Base-by-base conservation (phyloP, 1,140 invertebrate species). In the Carcinoscorpius rotundicauda region DNA sequence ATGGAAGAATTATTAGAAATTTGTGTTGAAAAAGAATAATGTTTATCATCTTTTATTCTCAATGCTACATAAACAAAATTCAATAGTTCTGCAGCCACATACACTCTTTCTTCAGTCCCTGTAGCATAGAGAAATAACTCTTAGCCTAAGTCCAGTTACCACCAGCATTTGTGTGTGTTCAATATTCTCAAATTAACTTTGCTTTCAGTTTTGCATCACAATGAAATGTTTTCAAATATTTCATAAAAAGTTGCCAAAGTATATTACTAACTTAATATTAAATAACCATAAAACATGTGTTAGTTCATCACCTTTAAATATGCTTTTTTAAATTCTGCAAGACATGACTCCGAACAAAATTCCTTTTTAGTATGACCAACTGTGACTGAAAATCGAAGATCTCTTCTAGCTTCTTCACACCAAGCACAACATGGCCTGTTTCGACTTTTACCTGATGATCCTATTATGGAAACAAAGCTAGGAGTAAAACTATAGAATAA, bases 311-410 rank as follows among this genome's bases (percentile, higher is more conserved):
- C 80, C 78, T 91, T 88, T 70, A 86, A 85, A 73, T 91, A 89
- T 11, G 88, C 89, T 74, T 90, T 90, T 59, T 89, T 82, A 74
- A 91, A 94, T 79, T 91, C 88, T 5, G 86, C 85, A 48, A 94
- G 81, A 78, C 91, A 95, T 29, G 84, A 87, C 76, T 91, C 87
- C 0, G 90, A 93, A 78, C 91, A 95, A 76, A 95, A 94, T 74
- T 93, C 90, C 74, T 92, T 92, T 74, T 92, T 92, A 8, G 89
- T 88, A 76, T 89, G 85, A 73, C 87, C 87, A 0, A 88, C 91
- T 4, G 89, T 90, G 60, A 91, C 78, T 52, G 61, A 64, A 64
- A 68, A 69, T 59, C 68, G 66, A 50, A 71, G 58, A 29, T 71
- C 70, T 61, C 63, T 62, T 60, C 68, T 71, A 4, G 56, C 48